A percentile compares a stretch with the other conserved stretches of the same genome.
Evolutionary conservation across 2,888 invertebrate species (phyloP).

Genomic region (Stenoptilia bipunctidactyla): DNA sequence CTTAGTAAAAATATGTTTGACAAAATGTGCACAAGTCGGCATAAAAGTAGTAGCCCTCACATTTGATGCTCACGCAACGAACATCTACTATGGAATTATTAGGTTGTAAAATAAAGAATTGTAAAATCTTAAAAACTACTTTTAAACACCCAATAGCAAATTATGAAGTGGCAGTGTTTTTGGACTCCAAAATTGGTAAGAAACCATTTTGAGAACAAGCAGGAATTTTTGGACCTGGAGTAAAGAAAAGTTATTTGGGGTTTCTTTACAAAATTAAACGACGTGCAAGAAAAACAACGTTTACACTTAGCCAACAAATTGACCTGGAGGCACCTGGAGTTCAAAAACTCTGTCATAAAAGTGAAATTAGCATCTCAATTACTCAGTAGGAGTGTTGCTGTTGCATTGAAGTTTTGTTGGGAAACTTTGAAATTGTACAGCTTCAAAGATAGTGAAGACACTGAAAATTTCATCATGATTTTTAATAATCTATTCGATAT

Average conservation of each 20-base stretch:
- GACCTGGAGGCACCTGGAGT: slow-evolving; percentile 4
- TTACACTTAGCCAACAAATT: not conserved
- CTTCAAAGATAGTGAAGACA: slow-evolving; percentile 11
- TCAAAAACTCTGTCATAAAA: slow-evolving; percentile 15
- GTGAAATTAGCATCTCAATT: slow-evolving; percentile 12
- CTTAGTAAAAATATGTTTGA: slow-evolving; percentile 11
- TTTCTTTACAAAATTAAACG: not conserved
- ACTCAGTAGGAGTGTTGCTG: slow-evolving; percentile 5
- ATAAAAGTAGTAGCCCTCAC: slow-evolving; percentile 16
- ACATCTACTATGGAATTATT: slow-evolving; percentile 14
- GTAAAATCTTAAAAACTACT: slow-evolving; percentile 11
- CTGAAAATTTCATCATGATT: slow-evolving; percentile 12
- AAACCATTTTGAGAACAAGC: not conserved
- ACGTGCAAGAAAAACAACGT: not conserved
- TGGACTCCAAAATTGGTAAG: slow-evolving; percentile 9
- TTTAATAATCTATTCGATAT: slow-evolving; percentile 16
- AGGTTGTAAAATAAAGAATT: slow-evolving; percentile 12
- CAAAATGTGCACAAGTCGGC: slow-evolving; percentile 11
- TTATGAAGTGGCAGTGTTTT: slow-evolving; percentile 11
- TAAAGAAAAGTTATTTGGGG: not conserved
- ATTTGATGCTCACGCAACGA: slow-evolving; percentile 14
- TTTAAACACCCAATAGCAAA: slow-evolving; percentile 13
- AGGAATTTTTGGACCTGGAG: not conserved
- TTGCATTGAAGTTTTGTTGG: slow-evolving; percentile 5
- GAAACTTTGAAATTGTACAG: slow-evolving; percentile 9